Conservation (phyloP, 2,113 vertebrate genomes). For the Corythoichthys haematopterus region DNA sequence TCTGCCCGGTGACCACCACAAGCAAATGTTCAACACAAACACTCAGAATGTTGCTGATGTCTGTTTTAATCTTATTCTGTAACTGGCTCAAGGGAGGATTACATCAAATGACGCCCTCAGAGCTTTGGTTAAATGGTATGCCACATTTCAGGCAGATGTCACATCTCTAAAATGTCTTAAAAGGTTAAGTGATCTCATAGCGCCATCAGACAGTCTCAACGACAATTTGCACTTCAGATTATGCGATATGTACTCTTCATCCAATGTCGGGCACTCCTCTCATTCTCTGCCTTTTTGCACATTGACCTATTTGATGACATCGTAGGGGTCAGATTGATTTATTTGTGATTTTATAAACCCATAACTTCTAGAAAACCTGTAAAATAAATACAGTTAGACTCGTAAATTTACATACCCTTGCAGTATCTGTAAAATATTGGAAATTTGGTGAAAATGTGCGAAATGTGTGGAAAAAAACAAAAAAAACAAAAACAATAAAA, state of each 20-base stretch:
- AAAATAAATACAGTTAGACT: neutral
- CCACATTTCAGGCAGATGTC: slow-evolving; percentile 33
- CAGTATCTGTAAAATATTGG: too few relatives aligned
- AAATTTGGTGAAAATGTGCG: too few relatives aligned
- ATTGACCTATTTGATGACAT: neutral
- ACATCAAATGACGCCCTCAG: neutral
- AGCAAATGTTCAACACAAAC: too few relatives aligned
- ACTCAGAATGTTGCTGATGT: too few relatives aligned
- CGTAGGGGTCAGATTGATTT: neutral
- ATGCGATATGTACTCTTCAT: slow-evolving; percentile 16
- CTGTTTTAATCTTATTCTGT: neutral
- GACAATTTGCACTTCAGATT: slow-evolving; percentile 23
- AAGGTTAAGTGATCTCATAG: slow-evolving; percentile 47
- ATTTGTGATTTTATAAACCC: neutral
- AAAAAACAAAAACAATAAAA: too few relatives aligned
- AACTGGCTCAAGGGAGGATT: neutral
- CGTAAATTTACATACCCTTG: neutral
- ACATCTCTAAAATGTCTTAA: slow-evolving; percentile 26
- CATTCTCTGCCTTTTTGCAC: slow-evolving; percentile 1
- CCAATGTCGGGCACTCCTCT: slow-evolving; percentile 9
- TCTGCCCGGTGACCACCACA: too few relatives aligned
- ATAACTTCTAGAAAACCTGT: neutral
- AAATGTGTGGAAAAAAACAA: too few relatives aligned
- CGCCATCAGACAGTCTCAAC: slow-evolving; percentile 26
- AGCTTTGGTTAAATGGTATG: slow-evolving; percentile 21